These are phyloP conservation scores for Arenaria interpres DNA, from an alignment of 2,113 vertebrate species.

Conservation along the genomic window DNA sequence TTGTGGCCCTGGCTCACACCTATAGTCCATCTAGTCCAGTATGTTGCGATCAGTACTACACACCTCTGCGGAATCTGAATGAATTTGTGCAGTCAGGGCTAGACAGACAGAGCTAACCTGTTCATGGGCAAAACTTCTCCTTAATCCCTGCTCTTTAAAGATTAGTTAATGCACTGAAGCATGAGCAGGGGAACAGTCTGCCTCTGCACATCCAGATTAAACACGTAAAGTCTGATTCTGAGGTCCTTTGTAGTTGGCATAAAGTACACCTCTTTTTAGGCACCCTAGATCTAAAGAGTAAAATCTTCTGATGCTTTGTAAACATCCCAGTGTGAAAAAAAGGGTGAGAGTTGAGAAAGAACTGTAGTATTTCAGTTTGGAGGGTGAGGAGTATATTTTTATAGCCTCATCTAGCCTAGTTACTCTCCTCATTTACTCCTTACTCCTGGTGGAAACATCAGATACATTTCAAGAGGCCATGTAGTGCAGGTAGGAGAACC, in stretches of 20 bases:
- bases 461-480: background rate
- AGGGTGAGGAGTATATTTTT: background rate
- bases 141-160: conserved; percentile 49
- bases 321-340: background rate
- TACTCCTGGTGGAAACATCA: background rate
- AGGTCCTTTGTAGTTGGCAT: background rate
- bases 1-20: background rate
- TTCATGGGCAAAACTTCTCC: background rate
- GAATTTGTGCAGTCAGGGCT: background rate
- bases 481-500: background rate
- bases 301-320: background rate
- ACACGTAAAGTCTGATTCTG: background rate
- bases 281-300: background rate
- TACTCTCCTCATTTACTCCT: background rate
- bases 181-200: background rate
- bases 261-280: background rate
- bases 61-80: background rate
- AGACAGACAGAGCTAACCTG: background rate
- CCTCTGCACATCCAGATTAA: background rate
- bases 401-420: background rate
- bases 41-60: background rate
- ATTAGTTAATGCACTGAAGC: conserved; percentile 39
- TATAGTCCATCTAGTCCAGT: background rate
- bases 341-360: background rate
- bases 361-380: background rate